Percentiles rank a stretch among this genome's conserved stretches.
Evolutionary conservation across 2,113 vertebrate species (phyloP).

Genomic region (human): DNA sequence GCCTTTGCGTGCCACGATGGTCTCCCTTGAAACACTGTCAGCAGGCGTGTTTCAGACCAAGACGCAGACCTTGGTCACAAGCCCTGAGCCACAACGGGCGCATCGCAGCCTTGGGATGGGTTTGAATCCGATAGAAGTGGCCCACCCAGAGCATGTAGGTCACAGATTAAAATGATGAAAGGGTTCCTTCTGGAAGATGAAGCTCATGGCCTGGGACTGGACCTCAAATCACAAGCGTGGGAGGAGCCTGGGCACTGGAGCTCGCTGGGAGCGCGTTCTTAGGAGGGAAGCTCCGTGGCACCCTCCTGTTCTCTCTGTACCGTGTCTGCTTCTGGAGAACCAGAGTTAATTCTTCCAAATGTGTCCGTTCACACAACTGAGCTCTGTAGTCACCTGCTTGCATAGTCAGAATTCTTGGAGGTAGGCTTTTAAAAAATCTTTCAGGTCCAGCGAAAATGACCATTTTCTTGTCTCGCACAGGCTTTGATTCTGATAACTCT

Average conservation of each 20-base stretch:
- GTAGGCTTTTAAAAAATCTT: neutral
- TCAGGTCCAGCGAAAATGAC: neutral
- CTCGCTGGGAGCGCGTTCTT: neutral
- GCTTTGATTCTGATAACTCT: slow-evolving; percentile 97
- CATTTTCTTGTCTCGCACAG: slow-evolving; percentile 79
- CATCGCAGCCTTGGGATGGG: neutral
- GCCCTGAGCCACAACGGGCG: fast-evolving
- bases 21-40: neutral
- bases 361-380: neutral
- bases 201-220: neutral
- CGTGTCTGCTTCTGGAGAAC: too few species aligned
- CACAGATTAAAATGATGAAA: neutral
- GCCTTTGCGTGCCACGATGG: fast-evolving
- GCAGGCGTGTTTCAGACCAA: neutral
- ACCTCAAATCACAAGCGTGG: too few species aligned
- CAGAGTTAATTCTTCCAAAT: neutral
- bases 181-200: neutral
- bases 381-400: too few species aligned
- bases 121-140: fast-evolving
- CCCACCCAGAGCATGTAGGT: fast-evolving
- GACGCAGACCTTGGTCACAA: neutral
- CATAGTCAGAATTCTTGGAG: fast-evolving
- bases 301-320: fast-evolving
- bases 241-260: neutral
- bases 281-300: fast-evolving